These are phyloP conservation scores for Xenopus petersii DNA, from an alignment of 2,797 vertebrate species.

Conservation along the genomic window DNA sequence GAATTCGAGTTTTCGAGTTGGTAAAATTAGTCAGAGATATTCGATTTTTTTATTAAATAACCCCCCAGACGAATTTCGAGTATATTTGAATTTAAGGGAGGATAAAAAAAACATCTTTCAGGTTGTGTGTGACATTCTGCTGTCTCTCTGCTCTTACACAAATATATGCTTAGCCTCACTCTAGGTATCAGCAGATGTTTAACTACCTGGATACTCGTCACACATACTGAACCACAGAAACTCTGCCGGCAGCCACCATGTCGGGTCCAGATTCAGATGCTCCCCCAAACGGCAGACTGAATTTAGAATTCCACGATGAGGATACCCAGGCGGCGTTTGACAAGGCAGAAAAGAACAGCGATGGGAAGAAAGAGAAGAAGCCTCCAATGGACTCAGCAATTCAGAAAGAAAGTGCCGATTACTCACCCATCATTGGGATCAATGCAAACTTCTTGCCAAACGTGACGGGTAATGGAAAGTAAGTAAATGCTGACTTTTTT, in stretches of 20 bases:
- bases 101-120: neutral
- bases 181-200: slow-evolving; percentile 23
- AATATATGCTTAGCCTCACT: slow-evolving; percentile 12
- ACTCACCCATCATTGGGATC: slow-evolving; percentile 57
- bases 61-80: no score
- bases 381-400: slow-evolving; percentile 63
- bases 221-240: neutral
- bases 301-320: slow-evolving; percentile 29
- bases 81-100: no score
- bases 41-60: no score
- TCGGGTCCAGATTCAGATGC: slow-evolving; percentile 30
- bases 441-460: slow-evolving; percentile 53
- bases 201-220: slow-evolving; percentile 11
- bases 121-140: neutral
- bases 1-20: no score
- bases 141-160: slow-evolving; percentile 19
- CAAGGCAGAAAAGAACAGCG: slow-evolving; percentile 12
- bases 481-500: slow-evolving; percentile 32
- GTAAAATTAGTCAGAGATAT: no score
- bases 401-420: slow-evolving; percentile 59
- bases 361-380: slow-evolving; percentile 44
- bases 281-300: neutral
- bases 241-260: slow-evolving; percentile 10
- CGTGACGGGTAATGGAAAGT: slow-evolving; percentile 51
- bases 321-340: slow-evolving; percentile 30